phyloP scores from a whole-genome alignment of 2,797 vertebrate species.

The Leptatherina wallacei region DNA sequence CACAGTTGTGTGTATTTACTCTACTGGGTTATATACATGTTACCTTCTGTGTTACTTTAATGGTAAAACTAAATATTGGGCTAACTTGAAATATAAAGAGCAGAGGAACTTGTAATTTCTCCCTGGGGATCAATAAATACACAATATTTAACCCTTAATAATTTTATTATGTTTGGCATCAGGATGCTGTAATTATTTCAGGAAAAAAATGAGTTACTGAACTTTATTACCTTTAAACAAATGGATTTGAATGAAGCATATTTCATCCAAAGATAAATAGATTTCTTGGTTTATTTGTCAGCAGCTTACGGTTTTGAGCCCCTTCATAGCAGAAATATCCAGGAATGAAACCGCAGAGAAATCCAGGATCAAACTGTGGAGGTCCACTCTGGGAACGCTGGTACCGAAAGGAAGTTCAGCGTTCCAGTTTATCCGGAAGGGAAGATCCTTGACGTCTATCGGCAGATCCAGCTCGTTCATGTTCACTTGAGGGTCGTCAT shows the following conservation, averaged over 20 bases:
- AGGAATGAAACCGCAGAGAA: conserved; percentile 94
- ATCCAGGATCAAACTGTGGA: conserved; percentile 93
- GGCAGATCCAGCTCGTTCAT: conserved; percentile 88
- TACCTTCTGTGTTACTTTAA: too few relatives aligned
- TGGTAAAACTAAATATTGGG: neutral
- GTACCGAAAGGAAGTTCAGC: conserved; percentile 85
- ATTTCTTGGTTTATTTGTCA: neutral
- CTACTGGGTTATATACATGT: too few relatives aligned
- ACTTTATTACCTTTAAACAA: neutral
- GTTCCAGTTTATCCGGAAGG: conserved; percentile 88
- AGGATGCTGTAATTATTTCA: neutral
- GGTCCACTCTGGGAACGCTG: conserved; percentile 82
- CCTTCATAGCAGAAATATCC: conserved; percentile 90
- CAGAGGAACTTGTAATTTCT: too few relatives aligned
- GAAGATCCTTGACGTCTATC: conserved; percentile 83
- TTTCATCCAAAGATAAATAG: neutral
- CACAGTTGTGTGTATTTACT: neutral
- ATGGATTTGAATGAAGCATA: neutral
- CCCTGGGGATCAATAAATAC: neutral
- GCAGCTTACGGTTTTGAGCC: conserved; percentile 85
- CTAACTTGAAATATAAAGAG: neutral
- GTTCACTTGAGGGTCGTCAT: conserved; percentile 58
- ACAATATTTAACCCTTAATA: neutral
- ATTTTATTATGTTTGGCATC: neutral
- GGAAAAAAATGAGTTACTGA: neutral